These are phyloP conservation scores for Calosoma granatense DNA, from an alignment of 1,140 invertebrate genomes.

Conservation along the genomic window DNA sequence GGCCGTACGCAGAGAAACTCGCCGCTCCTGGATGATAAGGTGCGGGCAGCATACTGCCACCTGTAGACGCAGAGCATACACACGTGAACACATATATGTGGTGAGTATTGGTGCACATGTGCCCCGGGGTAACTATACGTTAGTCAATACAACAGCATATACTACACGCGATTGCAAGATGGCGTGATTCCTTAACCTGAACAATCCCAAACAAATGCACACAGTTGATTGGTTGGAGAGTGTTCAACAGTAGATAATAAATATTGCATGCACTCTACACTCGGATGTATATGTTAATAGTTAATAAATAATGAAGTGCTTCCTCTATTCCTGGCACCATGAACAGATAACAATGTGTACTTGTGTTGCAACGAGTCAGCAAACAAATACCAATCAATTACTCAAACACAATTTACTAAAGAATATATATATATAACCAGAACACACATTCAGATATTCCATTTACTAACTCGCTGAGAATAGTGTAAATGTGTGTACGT, in stretches of 20 bases:
- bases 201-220: too few species aligned
- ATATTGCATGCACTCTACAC: conserved; percentile 5
- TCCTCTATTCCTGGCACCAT: conserved; percentile 3
- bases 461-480: too few species aligned
- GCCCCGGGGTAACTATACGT: neutral
- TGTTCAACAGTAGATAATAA: conserved; percentile 5
- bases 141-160: neutral
- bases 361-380: too few species aligned
- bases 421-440: too few species aligned
- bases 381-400: too few species aligned
- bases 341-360: neutral
- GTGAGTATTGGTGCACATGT: neutral
- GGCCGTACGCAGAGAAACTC: conserved; percentile 36
- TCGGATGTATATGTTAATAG: conserved; percentile 9
- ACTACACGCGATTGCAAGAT: too few species aligned
- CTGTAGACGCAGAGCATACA: conserved; percentile 24
- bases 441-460: too few species aligned
- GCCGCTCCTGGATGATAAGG: conserved; percentile 33
- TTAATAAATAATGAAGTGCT: conserved; percentile 13
- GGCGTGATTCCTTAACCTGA: too few species aligned
- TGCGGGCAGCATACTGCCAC: conserved; percentile 46
- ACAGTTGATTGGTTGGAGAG: too few species aligned
- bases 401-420: too few species aligned
- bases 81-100: neutral
- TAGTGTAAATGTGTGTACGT: too few species aligned